Conservation (phyloP, 2,888 invertebrate genomes). For the Zaprionus obscuricornis region DNA sequence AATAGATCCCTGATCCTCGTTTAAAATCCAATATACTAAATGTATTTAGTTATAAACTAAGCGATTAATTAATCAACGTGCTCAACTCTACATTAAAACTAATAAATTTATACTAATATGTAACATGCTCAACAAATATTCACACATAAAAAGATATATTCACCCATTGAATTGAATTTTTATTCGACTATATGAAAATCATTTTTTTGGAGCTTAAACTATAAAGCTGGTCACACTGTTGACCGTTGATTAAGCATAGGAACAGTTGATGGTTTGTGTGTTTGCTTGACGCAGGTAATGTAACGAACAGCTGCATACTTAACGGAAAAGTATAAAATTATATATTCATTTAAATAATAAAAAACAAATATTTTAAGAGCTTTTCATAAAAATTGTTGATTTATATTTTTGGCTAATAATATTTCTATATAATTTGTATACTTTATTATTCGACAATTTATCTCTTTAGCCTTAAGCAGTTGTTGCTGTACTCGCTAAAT, state of each 20-base stretch:
- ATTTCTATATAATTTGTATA: no score
- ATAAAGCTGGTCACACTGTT: slow-evolving; percentile 19
- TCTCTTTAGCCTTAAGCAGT: no score
- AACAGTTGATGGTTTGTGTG: slow-evolving; percentile 10
- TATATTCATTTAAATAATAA: background rate
- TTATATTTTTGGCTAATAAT: no score
- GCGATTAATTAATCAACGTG: slow-evolving; percentile 45
- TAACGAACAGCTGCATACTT: background rate
- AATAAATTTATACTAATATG: slow-evolving; percentile 13
- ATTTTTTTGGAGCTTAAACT: slow-evolving; percentile 2
- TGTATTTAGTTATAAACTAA: slow-evolving; percentile 16
- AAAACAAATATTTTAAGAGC: background rate
- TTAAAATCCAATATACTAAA: slow-evolving; percentile 12
- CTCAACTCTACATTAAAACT: slow-evolving; percentile 52
- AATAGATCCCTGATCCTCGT: no score
- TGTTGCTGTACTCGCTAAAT: no score
- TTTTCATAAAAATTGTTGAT: no score
- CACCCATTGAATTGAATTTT: slow-evolving; percentile 4
- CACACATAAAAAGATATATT: background rate
- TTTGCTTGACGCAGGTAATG: slow-evolving; percentile 10
- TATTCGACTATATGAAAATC: slow-evolving; percentile 11
- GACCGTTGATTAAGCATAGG: no score
- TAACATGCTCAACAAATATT: slow-evolving; percentile 2
- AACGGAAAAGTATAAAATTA: background rate
- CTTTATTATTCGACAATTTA: no score